These are phyloP conservation scores for Drosophila barbarae DNA, from an alignment of 2,888 invertebrate species.

Conservation along the genomic window DNA sequence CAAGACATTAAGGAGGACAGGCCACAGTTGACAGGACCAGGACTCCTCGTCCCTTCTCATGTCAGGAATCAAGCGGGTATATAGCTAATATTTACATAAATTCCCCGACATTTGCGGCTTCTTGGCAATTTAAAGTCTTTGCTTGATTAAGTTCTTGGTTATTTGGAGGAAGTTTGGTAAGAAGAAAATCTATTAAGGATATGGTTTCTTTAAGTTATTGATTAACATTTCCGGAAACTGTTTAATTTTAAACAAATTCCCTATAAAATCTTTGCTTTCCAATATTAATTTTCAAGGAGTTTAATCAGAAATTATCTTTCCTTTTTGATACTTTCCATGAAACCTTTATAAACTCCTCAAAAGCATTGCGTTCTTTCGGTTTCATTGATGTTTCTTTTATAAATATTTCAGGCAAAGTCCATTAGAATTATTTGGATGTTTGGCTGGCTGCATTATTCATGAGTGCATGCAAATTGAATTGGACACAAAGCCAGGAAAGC, in stretches of 20 bases:
- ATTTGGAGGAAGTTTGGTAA: background rate
- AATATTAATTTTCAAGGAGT: background rate
- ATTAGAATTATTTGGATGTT: constrained; percentile 59
- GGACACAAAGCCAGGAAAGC: constrained; percentile 48
- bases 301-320: background rate
- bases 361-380: constrained; percentile 7
- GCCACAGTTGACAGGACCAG: constrained; percentile 25
- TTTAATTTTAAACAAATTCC: background rate
- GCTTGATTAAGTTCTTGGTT: constrained; percentile 22
- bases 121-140: constrained; percentile 12
- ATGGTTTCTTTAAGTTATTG: background rate
- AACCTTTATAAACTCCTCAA: background rate
- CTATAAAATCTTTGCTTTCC: background rate
- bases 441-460: constrained; percentile 72
- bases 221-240: too few species aligned
- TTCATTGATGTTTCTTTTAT: constrained; percentile 38
- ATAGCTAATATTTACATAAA: constrained; percentile 54
- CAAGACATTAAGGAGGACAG: constrained; percentile 42
- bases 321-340: background rate
- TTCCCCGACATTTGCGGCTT: constrained; percentile 1
- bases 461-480: constrained; percentile 77
- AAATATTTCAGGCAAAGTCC: constrained; percentile 57
- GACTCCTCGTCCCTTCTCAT: background rate
- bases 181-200: background rate
- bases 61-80: constrained; percentile 29